Conservation (phyloP, 2,113 vertebrate genomes). For the Noctilio leporinus region DNA sequence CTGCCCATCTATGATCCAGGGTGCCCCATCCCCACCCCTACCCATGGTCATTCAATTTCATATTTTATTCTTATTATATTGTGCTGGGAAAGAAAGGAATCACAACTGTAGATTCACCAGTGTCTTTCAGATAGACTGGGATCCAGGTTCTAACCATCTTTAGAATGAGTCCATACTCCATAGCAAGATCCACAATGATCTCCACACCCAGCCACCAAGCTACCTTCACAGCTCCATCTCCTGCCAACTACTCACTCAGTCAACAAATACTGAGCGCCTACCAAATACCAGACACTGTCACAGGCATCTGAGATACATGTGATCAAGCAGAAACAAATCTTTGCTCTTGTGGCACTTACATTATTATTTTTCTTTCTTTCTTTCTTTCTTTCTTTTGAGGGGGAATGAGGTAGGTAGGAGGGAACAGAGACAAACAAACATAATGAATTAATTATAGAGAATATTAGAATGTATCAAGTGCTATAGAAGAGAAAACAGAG, state of each 20-base stretch:
- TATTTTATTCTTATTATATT: neutral
- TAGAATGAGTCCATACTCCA: neutral
- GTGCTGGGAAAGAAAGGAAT: neutral
- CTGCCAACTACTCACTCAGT: neutral
- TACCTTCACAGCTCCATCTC: neutral
- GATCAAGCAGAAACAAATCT: neutral
- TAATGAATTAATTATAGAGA: neutral
- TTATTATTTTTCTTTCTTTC: neutral
- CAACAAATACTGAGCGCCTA: neutral
- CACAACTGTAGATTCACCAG: neutral
- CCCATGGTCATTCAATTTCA: neutral
- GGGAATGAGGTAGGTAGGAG: neutral
- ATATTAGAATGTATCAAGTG: neutral
- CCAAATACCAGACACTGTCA: neutral
- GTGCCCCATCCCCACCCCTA: neutral
- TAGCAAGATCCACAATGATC: neutral
- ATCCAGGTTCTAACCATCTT: neutral
- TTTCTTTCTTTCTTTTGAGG: too few species aligned
- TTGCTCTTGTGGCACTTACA: neutral
- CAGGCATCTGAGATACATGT: neutral
- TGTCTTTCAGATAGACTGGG: neutral
- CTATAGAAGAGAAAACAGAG: neutral
- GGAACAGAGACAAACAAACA: neutral
- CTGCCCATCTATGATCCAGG: neutral
- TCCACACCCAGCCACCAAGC: neutral